Conservation (phyloP, 37 sponge, comb jelly and placozoan species). For the Geodia barretti region DNA sequence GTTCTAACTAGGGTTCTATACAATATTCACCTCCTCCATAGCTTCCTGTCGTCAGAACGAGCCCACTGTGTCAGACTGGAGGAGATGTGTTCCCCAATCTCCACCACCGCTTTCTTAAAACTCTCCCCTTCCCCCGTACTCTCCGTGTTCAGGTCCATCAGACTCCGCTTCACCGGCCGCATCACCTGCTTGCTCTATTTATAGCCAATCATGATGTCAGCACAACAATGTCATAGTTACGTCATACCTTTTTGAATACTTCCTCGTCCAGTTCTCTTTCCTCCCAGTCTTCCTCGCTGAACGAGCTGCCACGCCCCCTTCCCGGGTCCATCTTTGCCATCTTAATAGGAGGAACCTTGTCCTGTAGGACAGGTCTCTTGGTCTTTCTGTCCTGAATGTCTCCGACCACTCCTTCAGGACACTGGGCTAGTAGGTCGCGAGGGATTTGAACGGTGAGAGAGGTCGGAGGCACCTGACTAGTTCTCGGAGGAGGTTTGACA, state of each 20-base stretch:
- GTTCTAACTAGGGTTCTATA: no score
- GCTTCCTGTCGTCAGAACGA: constrained; percentile 18
- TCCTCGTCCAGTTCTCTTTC: constrained; percentile 55
- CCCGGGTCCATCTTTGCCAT: background rate
- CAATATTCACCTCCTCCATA: constrained; percentile 75
- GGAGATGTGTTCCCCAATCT: constrained; percentile 81
- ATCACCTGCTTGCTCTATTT: constrained; percentile 44
- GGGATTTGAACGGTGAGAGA: background rate
- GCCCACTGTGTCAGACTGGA: constrained; percentile 20
- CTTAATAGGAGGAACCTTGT: background rate
- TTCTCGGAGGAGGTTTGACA: background rate
- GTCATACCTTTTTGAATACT: constrained; percentile 42
- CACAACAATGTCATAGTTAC: no score
- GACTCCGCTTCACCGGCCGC: constrained; percentile 78
- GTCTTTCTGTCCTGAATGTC: background rate
- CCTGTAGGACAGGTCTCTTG: background rate
- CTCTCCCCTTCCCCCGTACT: constrained; percentile 66
- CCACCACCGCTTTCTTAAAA: constrained; percentile 67
- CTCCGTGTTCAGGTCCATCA: constrained; percentile 49
- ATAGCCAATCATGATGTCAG: no score
- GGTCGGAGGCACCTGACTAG: background rate
- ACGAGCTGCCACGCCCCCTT: background rate
- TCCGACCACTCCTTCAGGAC: background rate
- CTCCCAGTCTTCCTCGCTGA: constrained; percentile 1
- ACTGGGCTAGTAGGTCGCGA: background rate